Evolutionary conservation across 2,888 invertebrate genomes (phyloP), one percentile per base, ranked within the genome.

Genomic region (Celastrina argiolus): DNA sequence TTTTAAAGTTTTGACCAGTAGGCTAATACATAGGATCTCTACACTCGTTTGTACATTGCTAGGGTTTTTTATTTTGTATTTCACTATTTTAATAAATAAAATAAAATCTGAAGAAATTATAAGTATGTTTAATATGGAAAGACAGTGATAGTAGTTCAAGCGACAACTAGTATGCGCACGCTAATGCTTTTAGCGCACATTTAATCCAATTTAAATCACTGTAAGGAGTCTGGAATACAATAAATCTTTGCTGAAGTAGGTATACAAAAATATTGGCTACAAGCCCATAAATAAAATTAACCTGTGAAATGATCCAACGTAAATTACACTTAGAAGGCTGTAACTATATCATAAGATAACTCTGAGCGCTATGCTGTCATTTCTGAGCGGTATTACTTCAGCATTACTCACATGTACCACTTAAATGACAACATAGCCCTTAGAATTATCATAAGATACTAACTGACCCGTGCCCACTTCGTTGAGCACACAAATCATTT

Each of bases 161-260:
- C 12, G 14, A 22, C 22, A 16, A 51, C 12, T 10, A 18, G 34
- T 10, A 34, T 34, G 59, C 59, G 16, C 34, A 59, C 59, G 59
- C 34, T 31, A 16, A 59, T 34, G 59, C 59, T 59, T 59, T 59
- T 34, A 34, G 59, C 34, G 59, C 59, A 59, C 31, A 59, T 59
- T n/a, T 8, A 59, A 16, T 59, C n/a, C 10, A 10, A 34, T n/a
- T 31, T 31, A 12, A 59, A 7, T 34, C 16, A 16, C 22, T 22
- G 22, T 41, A n/a, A n/a, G 41, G 41, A 41, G 26, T 51, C 51
- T 12, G 14, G 51, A 26, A 12, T 51, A 22, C 22, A 16, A 51
- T 12, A 18, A 16, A 18, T 18, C 45, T 18, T 18, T 18, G 45
- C n/a, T 45, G 18, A 45, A 42, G 18, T 18, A 45, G 18, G 2